Conservation (phyloP, 2,888 invertebrate genomes). For the Pycnomerus fuliginosus region DNA sequence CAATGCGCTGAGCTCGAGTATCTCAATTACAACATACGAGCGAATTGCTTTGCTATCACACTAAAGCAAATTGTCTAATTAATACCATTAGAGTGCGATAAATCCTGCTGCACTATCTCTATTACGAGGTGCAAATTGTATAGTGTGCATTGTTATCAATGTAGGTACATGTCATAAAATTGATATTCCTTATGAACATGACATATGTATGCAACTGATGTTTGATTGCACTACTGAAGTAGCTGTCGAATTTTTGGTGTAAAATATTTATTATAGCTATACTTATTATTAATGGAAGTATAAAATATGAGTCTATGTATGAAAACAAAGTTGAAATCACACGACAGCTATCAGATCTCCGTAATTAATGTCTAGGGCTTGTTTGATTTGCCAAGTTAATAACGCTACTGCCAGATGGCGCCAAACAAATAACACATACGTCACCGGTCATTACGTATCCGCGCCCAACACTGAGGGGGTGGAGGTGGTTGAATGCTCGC, state of each 20-base stretch:
- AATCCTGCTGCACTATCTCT: slow-evolving; percentile 10
- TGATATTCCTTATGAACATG: slow-evolving; percentile 33
- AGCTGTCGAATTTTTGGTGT: no score
- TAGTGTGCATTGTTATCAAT: slow-evolving; percentile 27
- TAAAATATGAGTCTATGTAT: slow-evolving; percentile 32
- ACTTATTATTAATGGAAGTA: slow-evolving; percentile 10
- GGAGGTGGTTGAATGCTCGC: slow-evolving; percentile 18
- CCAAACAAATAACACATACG: slow-evolving; percentile 56
- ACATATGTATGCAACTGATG: no score
- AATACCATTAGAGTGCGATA: slow-evolving; percentile 14
- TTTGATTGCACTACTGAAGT: no score
- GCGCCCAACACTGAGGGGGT: slow-evolving; percentile 24
- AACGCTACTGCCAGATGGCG: slow-evolving; percentile 56
- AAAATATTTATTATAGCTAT: no score
- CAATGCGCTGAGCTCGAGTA: no score
- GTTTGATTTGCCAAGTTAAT: slow-evolving; percentile 58
- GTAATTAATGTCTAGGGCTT: slow-evolving; percentile 55
- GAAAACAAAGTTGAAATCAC: slow-evolving; percentile 39
- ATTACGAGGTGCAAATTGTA: slow-evolving; percentile 31
- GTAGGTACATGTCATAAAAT: slow-evolving; percentile 30
- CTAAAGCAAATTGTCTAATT: slow-evolving; percentile 13
- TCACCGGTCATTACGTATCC: slow-evolving; percentile 52
- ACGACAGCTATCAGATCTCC: slow-evolving; percentile 46
- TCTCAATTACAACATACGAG: no score
- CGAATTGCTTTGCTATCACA: no score